Conservation (phyloP, 2,888 invertebrate genomes). For the Heliconius aoede region DNA sequence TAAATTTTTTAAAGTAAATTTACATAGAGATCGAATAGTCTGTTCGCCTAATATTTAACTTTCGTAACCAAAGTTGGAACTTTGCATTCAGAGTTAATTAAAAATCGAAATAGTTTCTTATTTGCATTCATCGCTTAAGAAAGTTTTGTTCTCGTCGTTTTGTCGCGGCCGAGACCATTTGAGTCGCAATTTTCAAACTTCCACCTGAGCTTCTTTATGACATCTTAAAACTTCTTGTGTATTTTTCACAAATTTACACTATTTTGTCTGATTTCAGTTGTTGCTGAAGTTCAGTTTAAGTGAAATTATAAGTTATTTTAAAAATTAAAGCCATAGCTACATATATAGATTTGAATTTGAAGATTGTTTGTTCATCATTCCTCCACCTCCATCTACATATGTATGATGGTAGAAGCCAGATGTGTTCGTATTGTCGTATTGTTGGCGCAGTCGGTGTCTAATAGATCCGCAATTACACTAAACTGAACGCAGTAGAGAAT, state of each 20-base stretch:
- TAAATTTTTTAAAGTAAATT: neutral
- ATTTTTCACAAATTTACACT: neutral
- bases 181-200: conserved; percentile 6
- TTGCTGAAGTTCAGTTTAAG: too few species aligned
- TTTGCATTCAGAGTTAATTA: conserved; percentile 5
- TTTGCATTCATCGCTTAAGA: conserved; percentile 19
- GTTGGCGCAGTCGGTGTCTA: too few species aligned
- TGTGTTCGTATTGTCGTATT: too few species aligned
- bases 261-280: neutral
- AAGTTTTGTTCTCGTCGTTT: conserved; percentile 16
- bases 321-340: too few species aligned
- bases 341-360: too few species aligned
- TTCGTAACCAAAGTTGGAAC: neutral
- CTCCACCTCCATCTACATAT: too few species aligned
- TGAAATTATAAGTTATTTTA: too few species aligned
- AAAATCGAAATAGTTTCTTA: conserved; percentile 23
- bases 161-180: neutral
- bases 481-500: too few species aligned
- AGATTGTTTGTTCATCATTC: too few species aligned
- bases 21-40: conserved; percentile 19
- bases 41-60: conserved; percentile 40
- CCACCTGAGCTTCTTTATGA: conserved; percentile 21
- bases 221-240: neutral
- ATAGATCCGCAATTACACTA: too few species aligned
- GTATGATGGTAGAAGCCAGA: too few species aligned